Conservation (phyloP, 2,113 vertebrate genomes). For the Carassius gibelio region DNA sequence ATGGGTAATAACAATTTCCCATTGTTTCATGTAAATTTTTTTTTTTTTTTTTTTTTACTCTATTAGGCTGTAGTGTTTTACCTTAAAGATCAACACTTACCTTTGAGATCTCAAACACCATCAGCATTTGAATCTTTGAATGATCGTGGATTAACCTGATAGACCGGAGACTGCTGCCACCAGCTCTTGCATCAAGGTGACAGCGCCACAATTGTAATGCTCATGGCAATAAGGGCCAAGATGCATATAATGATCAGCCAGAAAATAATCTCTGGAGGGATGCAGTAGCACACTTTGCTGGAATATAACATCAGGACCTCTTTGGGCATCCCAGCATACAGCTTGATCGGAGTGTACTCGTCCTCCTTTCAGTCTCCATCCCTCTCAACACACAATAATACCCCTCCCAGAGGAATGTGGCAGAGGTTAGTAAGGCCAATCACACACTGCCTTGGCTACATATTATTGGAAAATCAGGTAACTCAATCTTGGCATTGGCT, state of each 20-base stretch:
- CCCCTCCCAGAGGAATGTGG: constrained; percentile 23
- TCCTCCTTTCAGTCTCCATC: constrained; percentile 32
- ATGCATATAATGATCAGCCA: constrained; percentile 82
- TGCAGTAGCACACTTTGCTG: constrained; percentile 79
- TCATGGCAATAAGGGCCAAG: constrained; percentile 73
- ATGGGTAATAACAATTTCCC: no score
- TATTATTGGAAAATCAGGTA: constrained; percentile 33
- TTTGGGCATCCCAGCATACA: constrained; percentile 94
- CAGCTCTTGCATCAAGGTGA: constrained; percentile 91
- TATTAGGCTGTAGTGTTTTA: no score
- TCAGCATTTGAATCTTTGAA: constrained; percentile 90
- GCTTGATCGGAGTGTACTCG: constrained; percentile 72
- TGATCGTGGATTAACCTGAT: constrained; percentile 91
- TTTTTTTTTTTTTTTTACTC: no score
- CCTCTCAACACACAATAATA: background rate
- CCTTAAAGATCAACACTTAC: constrained; percentile 64
- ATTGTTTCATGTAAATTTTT: no score
- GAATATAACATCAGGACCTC: constrained; percentile 91
- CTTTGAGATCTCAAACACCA: constrained; percentile 91
- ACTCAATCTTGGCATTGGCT: background rate
- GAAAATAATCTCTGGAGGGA: constrained; percentile 89
- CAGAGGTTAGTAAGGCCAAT: constrained; percentile 4
- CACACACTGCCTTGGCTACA: constrained; percentile 5
- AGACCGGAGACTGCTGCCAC: constrained; percentile 92
- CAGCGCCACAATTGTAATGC: constrained; percentile 80